Conservation (phyloP, 2,888 invertebrate genomes). For the Idaea dimidiata region DNA sequence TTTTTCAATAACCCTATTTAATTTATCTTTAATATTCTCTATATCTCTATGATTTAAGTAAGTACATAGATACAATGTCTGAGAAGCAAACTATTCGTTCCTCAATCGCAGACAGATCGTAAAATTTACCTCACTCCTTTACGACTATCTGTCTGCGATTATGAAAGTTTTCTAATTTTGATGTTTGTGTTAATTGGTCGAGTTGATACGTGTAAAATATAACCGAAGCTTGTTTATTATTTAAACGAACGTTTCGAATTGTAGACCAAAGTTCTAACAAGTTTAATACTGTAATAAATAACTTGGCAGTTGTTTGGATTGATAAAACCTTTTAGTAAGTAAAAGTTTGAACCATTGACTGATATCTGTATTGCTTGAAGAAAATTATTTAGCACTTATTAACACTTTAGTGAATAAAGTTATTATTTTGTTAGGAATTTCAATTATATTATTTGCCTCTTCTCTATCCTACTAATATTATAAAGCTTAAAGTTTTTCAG, state of each 20-base stretch:
- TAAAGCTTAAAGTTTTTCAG: too few relatives aligned
- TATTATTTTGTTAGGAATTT: too few relatives aligned
- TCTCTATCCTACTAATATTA: too few relatives aligned
- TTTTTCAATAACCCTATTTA: too few relatives aligned
- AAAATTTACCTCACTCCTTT: conserved; percentile 47
- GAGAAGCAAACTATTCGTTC: conserved; percentile 58
- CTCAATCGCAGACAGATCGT: conserved; percentile 31
- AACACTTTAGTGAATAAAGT: too few relatives aligned
- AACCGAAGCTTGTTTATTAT: not conserved
- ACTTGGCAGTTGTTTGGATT: not conserved
- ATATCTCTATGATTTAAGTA: not conserved
- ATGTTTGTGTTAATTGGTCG: conserved; percentile 34
- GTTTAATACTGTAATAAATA: not conserved
- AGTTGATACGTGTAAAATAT: not conserved
- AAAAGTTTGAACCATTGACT: not conserved
- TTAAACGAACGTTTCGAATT: not conserved
- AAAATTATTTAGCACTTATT: not conserved
- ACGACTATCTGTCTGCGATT: conserved; percentile 57
- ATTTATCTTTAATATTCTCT: too few relatives aligned
- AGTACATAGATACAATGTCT: not conserved
- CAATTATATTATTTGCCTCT: too few relatives aligned
- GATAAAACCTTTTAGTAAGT: not conserved
- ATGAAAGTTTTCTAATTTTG: conserved; percentile 45
- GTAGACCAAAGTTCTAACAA: not conserved
- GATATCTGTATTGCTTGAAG: not conserved